phyloP scores from a whole-genome alignment of 2,888 invertebrate genomes.

The Rhaphigaster nebulosa region DNA sequence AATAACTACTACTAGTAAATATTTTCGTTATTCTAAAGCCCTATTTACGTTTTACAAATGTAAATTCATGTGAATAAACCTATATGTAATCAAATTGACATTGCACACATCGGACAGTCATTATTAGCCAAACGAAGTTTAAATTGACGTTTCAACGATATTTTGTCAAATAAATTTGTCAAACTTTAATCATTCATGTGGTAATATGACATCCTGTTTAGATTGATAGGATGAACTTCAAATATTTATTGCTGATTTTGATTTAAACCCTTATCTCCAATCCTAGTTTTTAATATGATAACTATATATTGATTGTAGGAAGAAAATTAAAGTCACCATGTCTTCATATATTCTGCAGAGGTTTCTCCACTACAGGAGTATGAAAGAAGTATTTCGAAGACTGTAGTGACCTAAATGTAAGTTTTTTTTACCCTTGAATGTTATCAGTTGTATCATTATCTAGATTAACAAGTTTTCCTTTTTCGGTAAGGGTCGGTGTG shows the following conservation, averaged over 20 bases:
- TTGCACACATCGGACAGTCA: background rate
- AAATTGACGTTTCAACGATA: background rate
- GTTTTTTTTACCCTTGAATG: background rate
- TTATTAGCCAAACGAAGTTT: background rate
- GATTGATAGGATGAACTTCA: background rate
- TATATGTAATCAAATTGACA: background rate
- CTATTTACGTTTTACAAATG: slow-evolving; percentile 1
- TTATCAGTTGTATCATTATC: background rate
- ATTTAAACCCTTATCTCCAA: background rate
- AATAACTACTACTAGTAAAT: slow-evolving; percentile 4
- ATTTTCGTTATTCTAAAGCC: slow-evolving; percentile 29
- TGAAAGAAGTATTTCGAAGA: slow-evolving; percentile 32
- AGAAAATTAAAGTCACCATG: slow-evolving; percentile 45
- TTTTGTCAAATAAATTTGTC: slow-evolving; percentile 36
- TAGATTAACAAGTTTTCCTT: background rate
- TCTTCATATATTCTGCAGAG: background rate
- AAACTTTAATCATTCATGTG: background rate
- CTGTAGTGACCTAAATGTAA: slow-evolving; percentile 57
- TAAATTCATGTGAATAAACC: background rate
- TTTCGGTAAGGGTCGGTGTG: slow-evolving; percentile 59
- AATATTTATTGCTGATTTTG: background rate
- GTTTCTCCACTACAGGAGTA: slow-evolving; percentile 52
- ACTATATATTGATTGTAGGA: slow-evolving; percentile 23
- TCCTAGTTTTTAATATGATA: background rate
- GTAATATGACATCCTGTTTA: slow-evolving; percentile 17